Conservation (phyloP, 1,140 invertebrate genomes). For the Drosophila nikananu region DNA sequence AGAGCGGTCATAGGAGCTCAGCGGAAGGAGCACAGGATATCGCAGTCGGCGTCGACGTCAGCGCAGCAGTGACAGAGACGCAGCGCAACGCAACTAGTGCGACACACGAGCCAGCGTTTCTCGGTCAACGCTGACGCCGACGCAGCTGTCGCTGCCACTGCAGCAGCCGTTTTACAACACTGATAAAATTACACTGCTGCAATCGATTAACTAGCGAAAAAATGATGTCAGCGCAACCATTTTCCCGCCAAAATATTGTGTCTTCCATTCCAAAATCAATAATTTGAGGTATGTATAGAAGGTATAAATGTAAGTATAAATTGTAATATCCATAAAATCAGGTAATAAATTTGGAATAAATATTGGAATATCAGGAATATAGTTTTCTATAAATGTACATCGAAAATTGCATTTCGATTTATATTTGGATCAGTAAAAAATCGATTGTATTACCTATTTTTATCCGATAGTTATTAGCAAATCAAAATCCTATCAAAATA, state of each 20-base stretch:
- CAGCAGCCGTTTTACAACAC: constrained; percentile 21
- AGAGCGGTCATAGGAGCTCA: constrained; percentile 20
- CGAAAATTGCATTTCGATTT: not conserved
- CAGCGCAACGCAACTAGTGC: constrained; percentile 39
- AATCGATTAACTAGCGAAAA: constrained; percentile 15
- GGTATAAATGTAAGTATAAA: not conserved
- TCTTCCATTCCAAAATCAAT: not conserved
- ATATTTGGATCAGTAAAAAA: not conserved
- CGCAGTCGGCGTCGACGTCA: constrained; percentile 1
- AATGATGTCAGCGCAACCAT: constrained; percentile 17
- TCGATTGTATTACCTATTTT: not conserved
- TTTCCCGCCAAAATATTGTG: constrained; percentile 3
- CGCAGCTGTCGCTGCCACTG: constrained; percentile 3
- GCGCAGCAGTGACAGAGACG: constrained; percentile 11
- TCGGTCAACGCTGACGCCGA: constrained; percentile 10
- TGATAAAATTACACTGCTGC: constrained; percentile 5
- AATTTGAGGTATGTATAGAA: not conserved
- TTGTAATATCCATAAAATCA: too few relatives aligned
- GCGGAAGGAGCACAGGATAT: constrained; percentile 25
- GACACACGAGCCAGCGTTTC: constrained; percentile 1
- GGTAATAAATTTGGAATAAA: too few relatives aligned
- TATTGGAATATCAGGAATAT: not conserved
- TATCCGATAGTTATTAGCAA: not conserved
- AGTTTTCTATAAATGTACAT: not conserved
- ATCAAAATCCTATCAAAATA: not conserved